Evolutionary conservation across 1,140 invertebrate genomes (phyloP).

Genomic region (Mycetomoellerius zeteki): DNA sequence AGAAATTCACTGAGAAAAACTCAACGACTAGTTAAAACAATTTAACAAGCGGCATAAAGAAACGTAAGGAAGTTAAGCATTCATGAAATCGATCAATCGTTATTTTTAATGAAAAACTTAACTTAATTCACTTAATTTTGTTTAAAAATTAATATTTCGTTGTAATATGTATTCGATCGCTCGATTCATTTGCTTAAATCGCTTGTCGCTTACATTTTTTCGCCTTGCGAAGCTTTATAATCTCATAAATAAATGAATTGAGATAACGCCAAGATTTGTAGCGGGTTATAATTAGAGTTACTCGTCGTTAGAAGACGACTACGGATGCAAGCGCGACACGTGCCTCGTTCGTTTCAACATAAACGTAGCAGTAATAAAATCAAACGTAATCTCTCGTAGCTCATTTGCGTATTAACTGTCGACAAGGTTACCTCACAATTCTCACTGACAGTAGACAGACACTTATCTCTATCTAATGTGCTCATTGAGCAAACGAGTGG

Average conservation of each 20-base stretch:
- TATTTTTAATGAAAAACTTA: background rate
- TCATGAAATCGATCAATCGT: background rate
- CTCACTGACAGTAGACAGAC: background rate
- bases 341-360: background rate
- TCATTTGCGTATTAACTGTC: constrained; percentile 34
- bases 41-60: background rate
- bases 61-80: no score
- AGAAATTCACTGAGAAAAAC: constrained; percentile 23
- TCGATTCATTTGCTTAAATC: background rate
- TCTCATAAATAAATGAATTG: constrained; percentile 27
- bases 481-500: background rate
- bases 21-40: background rate
- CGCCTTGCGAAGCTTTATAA: background rate
- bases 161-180: background rate
- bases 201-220: background rate
- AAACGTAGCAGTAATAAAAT: constrained; percentile 37
- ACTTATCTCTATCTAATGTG: background rate
- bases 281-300: constrained; percentile 30
- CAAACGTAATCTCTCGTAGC: constrained; percentile 30
- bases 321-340: background rate
- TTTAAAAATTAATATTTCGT: background rate
- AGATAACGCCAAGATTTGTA: constrained; percentile 43
- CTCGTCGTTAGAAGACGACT: background rate
- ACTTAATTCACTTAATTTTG: background rate
- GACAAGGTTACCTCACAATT: constrained; percentile 44